Percentiles rank a stretch among this genome's conserved stretches.
phyloP scores from a whole-genome alignment of 2,113 vertebrate species.

The Plectropomus leopardus region DNA sequence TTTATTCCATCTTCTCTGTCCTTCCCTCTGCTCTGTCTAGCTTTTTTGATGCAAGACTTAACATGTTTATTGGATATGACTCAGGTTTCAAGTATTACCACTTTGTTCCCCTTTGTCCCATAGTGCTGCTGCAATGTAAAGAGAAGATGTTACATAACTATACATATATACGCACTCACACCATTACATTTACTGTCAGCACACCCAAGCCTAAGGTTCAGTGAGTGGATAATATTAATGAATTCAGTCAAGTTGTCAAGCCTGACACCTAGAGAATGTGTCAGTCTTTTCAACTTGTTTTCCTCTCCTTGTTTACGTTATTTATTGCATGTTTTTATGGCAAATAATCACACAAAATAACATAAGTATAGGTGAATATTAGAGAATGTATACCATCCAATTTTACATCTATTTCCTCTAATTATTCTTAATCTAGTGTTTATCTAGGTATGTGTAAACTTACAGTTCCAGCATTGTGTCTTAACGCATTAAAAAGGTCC shows the following conservation, averaged over 20 bases:
- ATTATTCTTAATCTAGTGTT: neutral
- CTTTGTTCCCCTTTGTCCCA: neutral
- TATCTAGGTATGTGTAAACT: neutral
- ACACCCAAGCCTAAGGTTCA: neutral
- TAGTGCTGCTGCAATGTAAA: neutral
- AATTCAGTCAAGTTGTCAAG: slow-evolving; percentile 24
- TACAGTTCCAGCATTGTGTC: neutral
- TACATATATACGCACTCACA: neutral
- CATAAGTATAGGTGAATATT: no score
- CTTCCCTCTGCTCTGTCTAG: neutral
- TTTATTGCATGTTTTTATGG: neutral
- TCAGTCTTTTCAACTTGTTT: slow-evolving; percentile 1
- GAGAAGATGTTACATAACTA: slow-evolving; percentile 23
- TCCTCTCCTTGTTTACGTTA: neutral
- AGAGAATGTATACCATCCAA: neutral
- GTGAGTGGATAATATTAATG: slow-evolving; percentile 1
- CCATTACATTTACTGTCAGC: neutral
- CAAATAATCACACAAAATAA: neutral
- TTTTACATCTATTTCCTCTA: neutral
- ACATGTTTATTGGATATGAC: slow-evolving; percentile 16
- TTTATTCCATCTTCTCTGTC: neutral
- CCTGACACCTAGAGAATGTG: neutral
- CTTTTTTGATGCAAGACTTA: neutral
- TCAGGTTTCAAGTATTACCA: neutral
- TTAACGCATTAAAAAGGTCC: neutral